Evolutionary conservation across 2,113 vertebrate genomes (phyloP).

Genomic region (Odobenus rosmarus): DNA sequence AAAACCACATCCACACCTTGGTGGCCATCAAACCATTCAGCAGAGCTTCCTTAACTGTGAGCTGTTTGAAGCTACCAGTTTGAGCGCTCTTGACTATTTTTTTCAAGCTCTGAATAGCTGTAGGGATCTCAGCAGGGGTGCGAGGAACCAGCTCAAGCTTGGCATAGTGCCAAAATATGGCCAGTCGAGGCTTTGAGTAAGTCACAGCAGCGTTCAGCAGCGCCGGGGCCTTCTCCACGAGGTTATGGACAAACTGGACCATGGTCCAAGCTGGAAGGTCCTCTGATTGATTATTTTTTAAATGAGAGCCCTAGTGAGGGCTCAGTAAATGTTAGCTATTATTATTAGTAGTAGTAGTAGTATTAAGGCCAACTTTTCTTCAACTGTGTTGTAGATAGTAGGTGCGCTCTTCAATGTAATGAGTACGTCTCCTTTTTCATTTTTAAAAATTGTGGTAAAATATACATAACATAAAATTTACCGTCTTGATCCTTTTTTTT

Average conservation of each 20-base stretch:
- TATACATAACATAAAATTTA: neutral
- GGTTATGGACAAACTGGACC: slow-evolving; percentile 87
- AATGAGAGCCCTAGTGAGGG: neutral
- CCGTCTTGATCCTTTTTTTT: neutral
- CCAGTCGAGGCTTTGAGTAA: too few relatives aligned
- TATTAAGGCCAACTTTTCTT: neutral
- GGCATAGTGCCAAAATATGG: too few relatives aligned
- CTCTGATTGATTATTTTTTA: neutral
- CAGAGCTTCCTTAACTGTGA: too few relatives aligned
- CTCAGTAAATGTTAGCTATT: neutral
- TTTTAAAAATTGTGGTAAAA: neutral
- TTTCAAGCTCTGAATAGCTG: too few relatives aligned
- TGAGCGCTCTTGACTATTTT: too few relatives aligned
- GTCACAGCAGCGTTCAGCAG: slow-evolving; percentile 81
- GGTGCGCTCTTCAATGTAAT: neutral
- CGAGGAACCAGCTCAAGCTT: too few relatives aligned
- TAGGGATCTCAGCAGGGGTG: too few relatives aligned
- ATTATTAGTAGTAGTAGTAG: neutral
- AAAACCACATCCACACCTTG: too few relatives aligned
- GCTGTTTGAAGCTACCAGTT: too few relatives aligned
- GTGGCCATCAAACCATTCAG: too few relatives aligned
- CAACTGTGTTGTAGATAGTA: neutral
- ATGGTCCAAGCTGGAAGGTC: slow-evolving; percentile 66
- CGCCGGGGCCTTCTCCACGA: slow-evolving; percentile 88
- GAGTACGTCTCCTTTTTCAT: neutral